Evolutionary conservation across 2,113 vertebrate genomes (phyloP).

Genomic region (Equus przewalskii): DNA sequence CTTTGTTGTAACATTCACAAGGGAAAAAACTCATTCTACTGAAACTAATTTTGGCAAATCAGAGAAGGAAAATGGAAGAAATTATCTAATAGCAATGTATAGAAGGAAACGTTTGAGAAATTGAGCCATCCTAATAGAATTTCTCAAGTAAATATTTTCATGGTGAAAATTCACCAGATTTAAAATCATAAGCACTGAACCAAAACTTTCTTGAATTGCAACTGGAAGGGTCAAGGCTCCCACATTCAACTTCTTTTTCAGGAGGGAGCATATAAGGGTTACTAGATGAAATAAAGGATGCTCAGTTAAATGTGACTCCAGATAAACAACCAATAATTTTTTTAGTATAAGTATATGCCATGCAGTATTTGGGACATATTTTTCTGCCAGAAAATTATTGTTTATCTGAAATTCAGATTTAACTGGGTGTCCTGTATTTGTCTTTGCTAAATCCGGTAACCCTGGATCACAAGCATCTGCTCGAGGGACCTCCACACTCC

Average conservation of each 20-base stretch:
- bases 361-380: background rate
- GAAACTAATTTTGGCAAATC: background rate
- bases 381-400: background rate
- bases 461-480: background rate
- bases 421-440: background rate
- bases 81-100: background rate
- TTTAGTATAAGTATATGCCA: background rate
- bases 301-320: background rate
- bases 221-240: background rate
- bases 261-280: background rate
- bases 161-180: background rate
- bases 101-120: background rate
- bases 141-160: background rate
- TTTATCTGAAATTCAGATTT: background rate
- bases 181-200: background rate
- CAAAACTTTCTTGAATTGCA: background rate
- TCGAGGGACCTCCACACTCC: too few species aligned
- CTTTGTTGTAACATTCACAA: background rate
- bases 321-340: background rate
- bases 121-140: background rate
- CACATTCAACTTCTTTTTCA: background rate
- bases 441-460: background rate
- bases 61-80: background rate
- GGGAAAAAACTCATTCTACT: background rate
- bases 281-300: background rate